Evolutionary conservation across 1,140 invertebrate species (phyloP).

Genomic region (Leptopilina clavipes): DNA sequence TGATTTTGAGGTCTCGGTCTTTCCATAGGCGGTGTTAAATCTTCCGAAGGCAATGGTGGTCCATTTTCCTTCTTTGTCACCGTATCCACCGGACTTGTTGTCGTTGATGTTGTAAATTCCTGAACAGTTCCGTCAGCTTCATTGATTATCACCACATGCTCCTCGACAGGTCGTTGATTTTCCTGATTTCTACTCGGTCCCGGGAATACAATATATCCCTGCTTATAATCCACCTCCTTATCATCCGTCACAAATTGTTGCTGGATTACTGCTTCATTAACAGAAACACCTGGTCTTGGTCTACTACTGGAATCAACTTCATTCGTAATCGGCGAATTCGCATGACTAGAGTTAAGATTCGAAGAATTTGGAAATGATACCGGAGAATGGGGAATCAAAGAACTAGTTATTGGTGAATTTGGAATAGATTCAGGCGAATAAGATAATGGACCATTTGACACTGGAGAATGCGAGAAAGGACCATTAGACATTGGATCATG

Average conservation of each 20-base stretch:
- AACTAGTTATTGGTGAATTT: not conserved
- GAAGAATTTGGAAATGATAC: too few relatives aligned
- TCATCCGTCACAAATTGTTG: constrained; percentile 41
- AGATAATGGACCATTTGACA: not conserved
- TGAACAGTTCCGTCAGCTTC: constrained; percentile 64
- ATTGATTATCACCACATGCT: constrained; percentile 68
- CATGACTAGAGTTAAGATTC: not conserved
- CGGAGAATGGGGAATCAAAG: not conserved
- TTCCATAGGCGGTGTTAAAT: constrained; percentile 66
- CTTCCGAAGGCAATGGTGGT: constrained; percentile 64
- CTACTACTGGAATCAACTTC: constrained; percentile 45
- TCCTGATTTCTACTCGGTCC: constrained; percentile 48
- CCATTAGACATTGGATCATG: not conserved
- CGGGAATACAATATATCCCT: constrained; percentile 48
- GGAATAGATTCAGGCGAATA: not conserved
- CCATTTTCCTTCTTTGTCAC: constrained; percentile 40
- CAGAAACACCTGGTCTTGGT: constrained; percentile 32
- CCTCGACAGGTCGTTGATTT: constrained; percentile 57
- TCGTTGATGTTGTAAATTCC: constrained; percentile 51
- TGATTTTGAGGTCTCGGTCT: constrained; percentile 62
- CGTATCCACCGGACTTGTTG: constrained; percentile 37
- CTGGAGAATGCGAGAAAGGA: not conserved
- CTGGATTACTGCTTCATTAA: constrained; percentile 37
- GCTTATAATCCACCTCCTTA: constrained; percentile 47
- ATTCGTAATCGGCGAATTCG: constrained; percentile 33